Percentiles rank a stretch among this genome's conserved stretches.
phyloP scores from a whole-genome alignment of 1,140 invertebrate genomes.

The Drosophila pectinifera region DNA sequence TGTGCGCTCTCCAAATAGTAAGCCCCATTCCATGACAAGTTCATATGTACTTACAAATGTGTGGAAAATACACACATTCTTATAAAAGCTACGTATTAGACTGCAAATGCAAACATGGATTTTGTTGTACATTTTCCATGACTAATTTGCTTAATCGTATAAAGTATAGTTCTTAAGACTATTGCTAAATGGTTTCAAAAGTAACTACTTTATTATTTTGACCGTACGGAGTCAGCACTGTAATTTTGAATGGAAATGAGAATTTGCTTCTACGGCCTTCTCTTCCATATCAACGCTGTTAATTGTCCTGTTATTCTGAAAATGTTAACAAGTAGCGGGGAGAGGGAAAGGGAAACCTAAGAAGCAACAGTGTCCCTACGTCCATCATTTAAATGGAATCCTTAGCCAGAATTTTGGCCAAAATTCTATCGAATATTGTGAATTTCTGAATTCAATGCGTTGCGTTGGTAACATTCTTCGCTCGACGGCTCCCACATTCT shows the following conservation, averaged over 20 bases:
- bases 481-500: constrained; percentile 18
- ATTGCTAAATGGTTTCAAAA: neutral
- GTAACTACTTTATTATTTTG: neutral
- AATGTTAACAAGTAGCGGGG: neutral
- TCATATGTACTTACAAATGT: neutral
- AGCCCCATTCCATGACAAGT: neutral
- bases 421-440: neutral
- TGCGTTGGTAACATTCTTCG: constrained; percentile 15
- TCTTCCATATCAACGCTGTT: neutral
- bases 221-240: neutral
- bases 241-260: neutral
- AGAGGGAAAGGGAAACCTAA: neutral
- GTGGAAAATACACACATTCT: neutral
- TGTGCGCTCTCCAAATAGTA: neutral
- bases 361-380: too few species aligned
- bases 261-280: neutral
- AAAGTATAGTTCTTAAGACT: neutral
- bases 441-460: neutral
- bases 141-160: neutral
- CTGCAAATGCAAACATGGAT: neutral
- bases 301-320: neutral
- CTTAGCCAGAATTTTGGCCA: neutral
- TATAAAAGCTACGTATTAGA: too few species aligned
- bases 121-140: too few species aligned
- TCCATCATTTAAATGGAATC: neutral